Percentiles rank a stretch among this genome's conserved stretches.
Evolutionary conservation across 2,888 invertebrate genomes (phyloP).

Genomic region (Sarcophaga subvicina): DNA sequence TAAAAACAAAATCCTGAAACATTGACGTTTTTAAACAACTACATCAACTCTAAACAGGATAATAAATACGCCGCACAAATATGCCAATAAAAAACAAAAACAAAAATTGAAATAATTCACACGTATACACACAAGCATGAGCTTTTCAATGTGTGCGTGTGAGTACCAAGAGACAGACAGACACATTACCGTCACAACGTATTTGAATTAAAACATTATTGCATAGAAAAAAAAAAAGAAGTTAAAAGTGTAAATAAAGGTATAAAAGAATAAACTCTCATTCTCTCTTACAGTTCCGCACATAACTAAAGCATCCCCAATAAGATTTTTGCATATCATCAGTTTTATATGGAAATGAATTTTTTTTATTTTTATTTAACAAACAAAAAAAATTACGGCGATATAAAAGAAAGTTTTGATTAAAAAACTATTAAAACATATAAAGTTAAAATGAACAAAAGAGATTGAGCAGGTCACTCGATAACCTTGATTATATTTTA

Average conservation of each 20-base stretch:
- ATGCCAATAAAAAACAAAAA: conserved; percentile 16
- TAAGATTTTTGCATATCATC: no score
- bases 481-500: no score
- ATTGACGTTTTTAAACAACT: conserved; percentile 31
- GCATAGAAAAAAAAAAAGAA: not conserved
- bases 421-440: no score
- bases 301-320: no score
- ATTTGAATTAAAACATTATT: conserved; percentile 33
- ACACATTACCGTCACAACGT: conserved; percentile 16
- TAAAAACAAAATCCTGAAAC: not conserved
- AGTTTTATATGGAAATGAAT: no score
- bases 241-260: conserved; percentile 9
- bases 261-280: not conserved
- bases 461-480: no score
- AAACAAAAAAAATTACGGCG: no score
- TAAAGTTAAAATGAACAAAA: no score
- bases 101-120: conserved; percentile 14
- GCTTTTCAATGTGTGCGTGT: no score
- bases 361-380: no score
- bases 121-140: not conserved
- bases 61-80: conserved; percentile 29
- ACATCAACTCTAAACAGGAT: conserved; percentile 32
- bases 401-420: no score
- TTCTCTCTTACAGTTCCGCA: no score
- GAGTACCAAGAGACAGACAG: not conserved